Conservation (phyloP, 2,888 invertebrate species). For the Mesopsocus fuscifrons region DNA sequence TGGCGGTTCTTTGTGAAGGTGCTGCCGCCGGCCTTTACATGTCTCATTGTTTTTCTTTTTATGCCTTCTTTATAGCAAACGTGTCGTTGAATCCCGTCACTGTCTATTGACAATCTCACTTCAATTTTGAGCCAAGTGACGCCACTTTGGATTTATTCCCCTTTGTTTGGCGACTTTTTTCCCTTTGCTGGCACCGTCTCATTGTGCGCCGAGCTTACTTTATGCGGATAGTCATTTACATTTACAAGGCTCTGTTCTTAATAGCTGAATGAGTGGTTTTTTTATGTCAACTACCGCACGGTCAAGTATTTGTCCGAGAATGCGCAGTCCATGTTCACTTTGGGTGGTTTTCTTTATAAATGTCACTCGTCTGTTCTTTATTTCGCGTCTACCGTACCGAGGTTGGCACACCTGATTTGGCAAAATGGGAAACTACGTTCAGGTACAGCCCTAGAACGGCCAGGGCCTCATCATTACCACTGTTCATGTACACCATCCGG, state of each 20-base stretch:
- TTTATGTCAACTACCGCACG: background rate
- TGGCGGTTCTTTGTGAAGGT: too few species aligned
- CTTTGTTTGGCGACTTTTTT: conserved; percentile 5
- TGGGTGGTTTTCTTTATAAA: background rate
- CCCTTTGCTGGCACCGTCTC: conserved; percentile 11
- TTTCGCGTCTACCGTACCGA: too few species aligned
- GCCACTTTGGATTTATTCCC: background rate
- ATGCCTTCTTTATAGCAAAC: too few species aligned
- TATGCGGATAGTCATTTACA: background rate
- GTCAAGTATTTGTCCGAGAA: background rate
- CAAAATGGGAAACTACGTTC: too few species aligned
- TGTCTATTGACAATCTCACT: background rate
- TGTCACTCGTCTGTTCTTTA: background rate
- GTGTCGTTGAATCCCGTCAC: too few species aligned
- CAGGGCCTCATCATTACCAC: too few species aligned
- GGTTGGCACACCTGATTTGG: too few species aligned
- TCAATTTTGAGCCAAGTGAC: background rate
- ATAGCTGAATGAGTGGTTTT: background rate
- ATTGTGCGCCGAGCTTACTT: background rate
- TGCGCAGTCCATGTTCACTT: background rate
- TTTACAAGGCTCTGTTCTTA: background rate
- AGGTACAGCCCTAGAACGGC: too few species aligned
- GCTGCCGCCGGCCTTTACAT: too few species aligned
- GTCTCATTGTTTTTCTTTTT: too few species aligned
- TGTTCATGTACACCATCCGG: too few species aligned